Base-by-base conservation (phyloP, 2,797 vertebrate genomes). In the Chlorospingus flavigularis region DNA sequence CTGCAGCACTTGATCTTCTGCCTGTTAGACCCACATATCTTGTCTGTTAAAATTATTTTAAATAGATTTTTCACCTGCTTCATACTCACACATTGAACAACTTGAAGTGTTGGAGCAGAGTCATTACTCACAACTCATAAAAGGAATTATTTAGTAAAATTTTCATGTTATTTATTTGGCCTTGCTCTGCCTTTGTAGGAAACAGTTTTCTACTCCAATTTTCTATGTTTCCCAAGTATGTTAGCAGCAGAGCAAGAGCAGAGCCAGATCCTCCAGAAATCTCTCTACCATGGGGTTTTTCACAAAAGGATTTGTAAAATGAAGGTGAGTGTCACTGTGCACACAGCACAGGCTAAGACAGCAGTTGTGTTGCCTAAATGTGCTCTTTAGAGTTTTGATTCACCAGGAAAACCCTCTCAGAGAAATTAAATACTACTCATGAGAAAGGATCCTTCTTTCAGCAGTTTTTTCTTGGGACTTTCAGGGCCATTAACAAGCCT, bases 381-480 rank as follows among this genome's bases (percentile, higher is more conserved):
- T 96, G 86, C 21, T 89, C 92, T 97, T 94, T 95, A 80, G 96
- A 94, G 93, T 75, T 97, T 82, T 84, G 96, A 96, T 95, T 97
- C 96, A 89, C 77, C 84, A 94, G 96, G 97, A 96, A 97, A 97
- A 95, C 91, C 97, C 97, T 98, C 97, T 96, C 68, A 39, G 97
- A 76, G 98, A 98, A 99, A 99, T 91, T 84, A 97, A 98, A 98
- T 98, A 97, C 98, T 97, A 98, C 98, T 98, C 98, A 48, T 94
- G 98, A 98, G 98, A 98, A 96, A 80, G 75, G 87, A 94, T 92
- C 95, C 93, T 96, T 96, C 98, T 98, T 98, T 98, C 96, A 96
- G 95, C 90, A 76, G 95, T 96, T 92, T 94, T 90, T 95, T 95
- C 97, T 93, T 54, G 91, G 96, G 97, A 97, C 92, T 95, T 96